Evolutionary conservation across 2,888 invertebrate genomes (phyloP), one percentile per base, ranked within the genome.

Genomic region (Stictocephala bisonia): DNA sequence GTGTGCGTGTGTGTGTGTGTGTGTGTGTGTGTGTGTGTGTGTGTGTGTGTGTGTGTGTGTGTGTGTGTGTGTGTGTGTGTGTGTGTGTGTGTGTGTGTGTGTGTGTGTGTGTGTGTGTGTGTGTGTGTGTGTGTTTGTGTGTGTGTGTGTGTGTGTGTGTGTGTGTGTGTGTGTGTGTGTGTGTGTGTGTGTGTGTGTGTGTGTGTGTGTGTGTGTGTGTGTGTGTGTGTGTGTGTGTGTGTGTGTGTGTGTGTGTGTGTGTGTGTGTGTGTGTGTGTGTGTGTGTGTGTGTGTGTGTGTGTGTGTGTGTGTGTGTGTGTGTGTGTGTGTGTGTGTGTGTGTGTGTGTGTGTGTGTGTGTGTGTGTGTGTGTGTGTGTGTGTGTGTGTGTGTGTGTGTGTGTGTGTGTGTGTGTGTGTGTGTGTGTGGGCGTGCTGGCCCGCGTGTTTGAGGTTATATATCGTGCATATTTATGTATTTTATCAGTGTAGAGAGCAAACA

Each of bases 401-500:
- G 58, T 58, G 58, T 58, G 58, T 58, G 58, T 58, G 58, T 58
- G 58, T 58, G 58, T 58, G 58, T 58, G 83, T 58, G 58, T 58
- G 27, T n/a, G 58, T 58, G 58, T 53, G 18, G 9, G 15, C 7
- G 15, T 9, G 35, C 35, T n/a, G n/a, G n/a, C n/a, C n/a, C n/a
- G n/a, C n/a, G n/a, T n/a, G n/a, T n/a, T n/a, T n/a, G n/a, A n/a
- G n/a, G n/a, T n/a, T n/a, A n/a, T n/a, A n/a, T n/a, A n/a, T n/a
- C n/a, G n/a, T n/a, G n/a, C n/a, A n/a, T n/a, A n/a, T n/a, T n/a
- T n/a, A n/a, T n/a, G n/a, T n/a, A n/a, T n/a, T n/a, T n/a, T n/a
- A n/a, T n/a, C n/a, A n/a, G n/a, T n/a, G n/a, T n/a, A n/a, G n/a
- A n/a, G n/a, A n/a, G n/a, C n/a, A n/a, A n/a, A n/a, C n/a, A n/a